Evolutionary conservation across 2,113 vertebrate genomes (phyloP).

Genomic region (Arizona elegans): DNA sequence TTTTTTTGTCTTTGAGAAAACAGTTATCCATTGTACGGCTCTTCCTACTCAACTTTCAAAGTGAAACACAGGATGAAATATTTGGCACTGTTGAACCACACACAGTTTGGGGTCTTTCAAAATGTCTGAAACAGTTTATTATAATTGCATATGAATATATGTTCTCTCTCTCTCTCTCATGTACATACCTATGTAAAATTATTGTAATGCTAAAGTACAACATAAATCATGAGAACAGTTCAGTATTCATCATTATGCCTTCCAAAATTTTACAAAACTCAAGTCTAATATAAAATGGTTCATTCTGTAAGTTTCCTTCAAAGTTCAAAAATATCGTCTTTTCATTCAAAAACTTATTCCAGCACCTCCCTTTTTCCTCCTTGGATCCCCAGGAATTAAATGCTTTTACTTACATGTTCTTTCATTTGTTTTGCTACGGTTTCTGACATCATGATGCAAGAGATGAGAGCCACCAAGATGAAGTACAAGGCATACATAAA

Average conservation of each 20-base stretch:
- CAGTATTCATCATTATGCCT: constrained; percentile 41
- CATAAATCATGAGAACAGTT: not conserved
- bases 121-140: constrained; percentile 37
- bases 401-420: constrained; percentile 74
- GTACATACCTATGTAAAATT: not conserved
- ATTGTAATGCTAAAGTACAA: constrained; percentile 32
- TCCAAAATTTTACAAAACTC: constrained; percentile 49
- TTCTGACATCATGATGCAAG: constrained; percentile 92
- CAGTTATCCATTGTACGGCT: constrained; percentile 56
- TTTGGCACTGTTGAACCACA: constrained; percentile 51
- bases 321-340: not conserved
- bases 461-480: constrained; percentile 85
- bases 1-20: constrained; percentile 50
- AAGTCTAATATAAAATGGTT: not conserved
- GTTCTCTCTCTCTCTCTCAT: not conserved
- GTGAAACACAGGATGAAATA: constrained; percentile 47
- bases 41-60: constrained; percentile 50
- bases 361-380: not conserved
- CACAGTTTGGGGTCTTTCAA: constrained; percentile 38
- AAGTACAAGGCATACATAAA: constrained; percentile 95
- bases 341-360: not conserved
- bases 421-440: constrained; percentile 78
- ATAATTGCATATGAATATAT: constrained; percentile 30
- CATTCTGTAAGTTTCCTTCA: not conserved
- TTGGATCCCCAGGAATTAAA: not conserved